phyloP scores from a whole-genome alignment of 2,888 invertebrate genomes.

The Megaustenia siamemsis region DNA sequence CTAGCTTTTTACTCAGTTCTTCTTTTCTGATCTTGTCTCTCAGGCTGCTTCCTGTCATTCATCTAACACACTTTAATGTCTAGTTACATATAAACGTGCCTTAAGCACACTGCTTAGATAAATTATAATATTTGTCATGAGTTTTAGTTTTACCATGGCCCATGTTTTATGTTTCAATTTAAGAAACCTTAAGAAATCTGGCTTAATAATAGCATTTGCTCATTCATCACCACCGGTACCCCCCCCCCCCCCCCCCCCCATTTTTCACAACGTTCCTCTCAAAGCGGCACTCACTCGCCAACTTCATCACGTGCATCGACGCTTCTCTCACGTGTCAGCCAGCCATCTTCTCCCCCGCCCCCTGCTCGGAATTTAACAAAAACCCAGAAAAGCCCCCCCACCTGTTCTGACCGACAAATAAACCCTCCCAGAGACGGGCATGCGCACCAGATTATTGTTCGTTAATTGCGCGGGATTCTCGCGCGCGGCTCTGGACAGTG shows the following conservation, averaged over 20 bases:
- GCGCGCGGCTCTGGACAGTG: not conserved
- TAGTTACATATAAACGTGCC: too few relatives aligned
- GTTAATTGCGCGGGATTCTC: slow-evolving; percentile 45
- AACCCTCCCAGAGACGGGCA: slow-evolving; percentile 12
- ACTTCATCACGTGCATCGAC: not conserved
- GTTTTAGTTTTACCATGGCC: too few relatives aligned
- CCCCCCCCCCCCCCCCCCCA: not conserved
- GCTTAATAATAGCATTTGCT: too few relatives aligned
- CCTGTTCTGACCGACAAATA: slow-evolving; percentile 12
- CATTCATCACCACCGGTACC: too few relatives aligned
- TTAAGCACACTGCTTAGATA: too few relatives aligned
- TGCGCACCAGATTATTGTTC: slow-evolving; percentile 34
- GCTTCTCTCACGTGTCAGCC: slow-evolving; percentile 1
- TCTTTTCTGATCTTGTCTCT: too few relatives aligned
- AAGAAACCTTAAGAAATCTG: too few relatives aligned
- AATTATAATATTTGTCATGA: too few relatives aligned
- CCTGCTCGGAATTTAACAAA: not conserved
- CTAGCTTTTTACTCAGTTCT: too few relatives aligned
- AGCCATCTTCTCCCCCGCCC: not conserved
- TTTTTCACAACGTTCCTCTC: not conserved
- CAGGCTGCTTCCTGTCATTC: too few relatives aligned
- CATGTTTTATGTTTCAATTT: too few relatives aligned
- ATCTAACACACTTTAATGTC: too few relatives aligned
- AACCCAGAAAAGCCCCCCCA: not conserved
- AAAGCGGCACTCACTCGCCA: not conserved